Percentiles rank a stretch among this genome's conserved stretches.
phyloP scores from a whole-genome alignment of 1,140 invertebrate genomes.

The Prorops nasuta region DNA sequence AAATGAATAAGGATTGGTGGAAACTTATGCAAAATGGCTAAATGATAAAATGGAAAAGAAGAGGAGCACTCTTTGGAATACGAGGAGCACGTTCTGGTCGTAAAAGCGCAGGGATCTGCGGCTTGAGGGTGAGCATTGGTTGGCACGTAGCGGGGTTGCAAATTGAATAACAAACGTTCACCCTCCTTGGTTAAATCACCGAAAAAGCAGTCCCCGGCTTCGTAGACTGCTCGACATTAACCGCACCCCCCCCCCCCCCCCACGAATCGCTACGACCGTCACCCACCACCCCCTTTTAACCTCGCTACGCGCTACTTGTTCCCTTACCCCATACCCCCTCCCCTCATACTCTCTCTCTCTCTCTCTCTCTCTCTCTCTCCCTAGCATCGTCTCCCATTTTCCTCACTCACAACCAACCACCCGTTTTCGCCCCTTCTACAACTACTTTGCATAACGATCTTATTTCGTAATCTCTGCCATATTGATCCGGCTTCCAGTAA shows the following conservation, averaged over 20 bases:
- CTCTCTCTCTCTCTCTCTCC: too few relatives aligned
- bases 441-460: conserved; percentile 54
- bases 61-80: conserved; percentile 13
- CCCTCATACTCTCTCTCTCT: too few relatives aligned
- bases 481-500: conserved; percentile 47
- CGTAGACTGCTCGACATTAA: conserved; percentile 43
- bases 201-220: conserved; percentile 42
- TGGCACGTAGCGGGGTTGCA: conserved; percentile 36
- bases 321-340: too few relatives aligned
- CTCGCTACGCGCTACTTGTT: too few relatives aligned
- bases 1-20: too few relatives aligned
- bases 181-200: conserved; percentile 48
- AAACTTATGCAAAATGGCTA: too few relatives aligned
- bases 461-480: conserved; percentile 50
- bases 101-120: conserved; percentile 29
- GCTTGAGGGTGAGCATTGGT: conserved; percentile 24
- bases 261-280: conserved; percentile 20
- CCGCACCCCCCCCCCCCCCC: conserved; percentile 45
- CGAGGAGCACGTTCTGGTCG: conserved; percentile 13
- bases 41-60: too few relatives aligned
- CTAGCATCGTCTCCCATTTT: too few relatives aligned
- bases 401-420: too few relatives aligned
- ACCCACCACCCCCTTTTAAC: conserved; percentile 12
- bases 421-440: too few relatives aligned
- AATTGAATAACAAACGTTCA: conserved; percentile 56